Evolutionary conservation across 2,797 vertebrate species (phyloP).

Genomic region (Danio tinwini): DNA sequence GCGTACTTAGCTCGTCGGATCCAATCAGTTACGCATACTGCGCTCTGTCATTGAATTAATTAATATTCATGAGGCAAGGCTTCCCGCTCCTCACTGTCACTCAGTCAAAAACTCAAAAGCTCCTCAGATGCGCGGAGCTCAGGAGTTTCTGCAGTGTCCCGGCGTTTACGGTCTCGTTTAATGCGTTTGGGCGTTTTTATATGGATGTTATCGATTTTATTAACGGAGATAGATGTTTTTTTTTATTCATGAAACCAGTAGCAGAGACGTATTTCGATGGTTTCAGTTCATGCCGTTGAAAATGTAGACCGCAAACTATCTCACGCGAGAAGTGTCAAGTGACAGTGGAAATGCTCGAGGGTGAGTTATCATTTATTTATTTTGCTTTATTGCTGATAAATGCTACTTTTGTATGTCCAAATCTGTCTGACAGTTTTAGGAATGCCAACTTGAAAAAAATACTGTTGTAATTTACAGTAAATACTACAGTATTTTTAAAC

Average conservation of each 20-base stretch:
- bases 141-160: background rate
- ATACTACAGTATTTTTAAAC: no score
- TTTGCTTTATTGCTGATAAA: background rate
- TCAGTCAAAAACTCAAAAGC: background rate
- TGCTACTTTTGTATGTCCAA: background rate
- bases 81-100: background rate
- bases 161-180: no score
- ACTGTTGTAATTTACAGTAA: no score
- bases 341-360: conserved; percentile 42
- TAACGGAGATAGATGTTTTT: background rate
- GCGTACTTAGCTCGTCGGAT: background rate
- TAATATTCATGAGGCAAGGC: conserved; percentile 20
- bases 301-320: conserved; percentile 21
- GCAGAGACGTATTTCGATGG: background rate
- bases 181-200: background rate
- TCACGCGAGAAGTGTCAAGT: background rate
- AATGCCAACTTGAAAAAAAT: no score
- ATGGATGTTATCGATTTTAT: background rate
- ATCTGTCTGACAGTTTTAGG: background rate
- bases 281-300: background rate
- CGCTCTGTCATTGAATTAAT: background rate
- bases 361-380: conserved; percentile 4
- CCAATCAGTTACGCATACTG: background rate
- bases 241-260: background rate
- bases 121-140: background rate